phyloP scores from a whole-genome alignment of 2,888 invertebrate species.

The Epinotia ramella region DNA sequence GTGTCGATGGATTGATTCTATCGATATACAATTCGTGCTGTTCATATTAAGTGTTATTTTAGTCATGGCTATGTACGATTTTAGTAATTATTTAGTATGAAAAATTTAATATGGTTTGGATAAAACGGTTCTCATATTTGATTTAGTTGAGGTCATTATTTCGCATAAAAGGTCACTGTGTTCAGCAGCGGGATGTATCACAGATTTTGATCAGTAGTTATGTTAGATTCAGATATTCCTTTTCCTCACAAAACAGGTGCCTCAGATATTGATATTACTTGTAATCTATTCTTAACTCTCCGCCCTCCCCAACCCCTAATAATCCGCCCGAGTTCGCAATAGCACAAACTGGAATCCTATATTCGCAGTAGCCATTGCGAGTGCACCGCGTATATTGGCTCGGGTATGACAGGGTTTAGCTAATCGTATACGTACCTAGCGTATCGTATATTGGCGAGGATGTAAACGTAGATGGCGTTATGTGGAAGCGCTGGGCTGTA shows the following conservation, averaged over 20 bases:
- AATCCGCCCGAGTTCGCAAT: slow-evolving; percentile 23
- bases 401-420: slow-evolving; percentile 4
- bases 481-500: no score
- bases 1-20: slow-evolving; percentile 41
- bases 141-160: no score
- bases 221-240: not conserved
- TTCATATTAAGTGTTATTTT: not conserved
- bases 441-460: not conserved
- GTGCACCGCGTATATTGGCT: slow-evolving; percentile 26
- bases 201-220: not conserved
- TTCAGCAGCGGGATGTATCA: no score
- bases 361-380: slow-evolving; percentile 13
- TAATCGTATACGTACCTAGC: slow-evolving; percentile 8
- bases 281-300: slow-evolving; percentile 11
- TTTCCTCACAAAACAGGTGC: not conserved
- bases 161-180: no score
- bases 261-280: not conserved
- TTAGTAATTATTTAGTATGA: not conserved
- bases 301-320: slow-evolving; percentile 17
- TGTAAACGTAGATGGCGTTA: not conserved
- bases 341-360: slow-evolving; percentile 13
- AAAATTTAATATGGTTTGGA: not conserved
- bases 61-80: not conserved
- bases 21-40: not conserved
- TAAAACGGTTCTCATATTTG: not conserved